phyloP scores from a whole-genome alignment of 37 sponge, comb jelly and placozoan species.

The Diacarnus erythraeanus region DNA sequence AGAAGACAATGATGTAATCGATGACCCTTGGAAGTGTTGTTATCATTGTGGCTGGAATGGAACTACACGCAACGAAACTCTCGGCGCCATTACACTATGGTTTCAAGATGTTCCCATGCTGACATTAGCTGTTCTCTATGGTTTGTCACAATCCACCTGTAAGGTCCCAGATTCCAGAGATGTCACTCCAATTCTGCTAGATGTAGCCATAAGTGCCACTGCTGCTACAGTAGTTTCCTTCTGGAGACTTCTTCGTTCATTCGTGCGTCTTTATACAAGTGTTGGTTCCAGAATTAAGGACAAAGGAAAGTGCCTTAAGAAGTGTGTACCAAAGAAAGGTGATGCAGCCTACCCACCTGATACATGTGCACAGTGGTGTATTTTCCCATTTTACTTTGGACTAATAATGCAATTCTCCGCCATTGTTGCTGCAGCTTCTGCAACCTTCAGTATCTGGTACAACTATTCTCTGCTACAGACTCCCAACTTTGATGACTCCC shows the following conservation, averaged over 20 bases:
- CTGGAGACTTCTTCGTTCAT: background rate
- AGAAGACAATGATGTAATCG: slow-evolving; percentile 1
- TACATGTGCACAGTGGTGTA: slow-evolving; percentile 14
- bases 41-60: slow-evolving; percentile 16
- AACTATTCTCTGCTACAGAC: background rate
- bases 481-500: slow-evolving; percentile 9
- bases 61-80: slow-evolving; percentile 13
- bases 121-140: slow-evolving; percentile 16
- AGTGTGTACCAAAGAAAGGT: slow-evolving; percentile 1
- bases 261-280: background rate
- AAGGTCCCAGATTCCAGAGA: background rate
- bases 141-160: slow-evolving; percentile 10
- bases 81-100: slow-evolving; percentile 8
- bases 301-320: background rate
- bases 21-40: slow-evolving; percentile 15
- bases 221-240: background rate
- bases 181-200: background rate
- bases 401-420: background rate
- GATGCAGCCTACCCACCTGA: slow-evolving; percentile 5
- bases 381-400: background rate
- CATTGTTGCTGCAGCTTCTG: background rate
- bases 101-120: slow-evolving; percentile 25
- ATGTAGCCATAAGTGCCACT: slow-evolving; percentile 2
- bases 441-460: background rate
- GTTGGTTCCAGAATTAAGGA: background rate